These are phyloP conservation scores for Aythya baeri DNA, from an alignment of 2,113 vertebrate genomes.

Conservation along the genomic window DNA sequence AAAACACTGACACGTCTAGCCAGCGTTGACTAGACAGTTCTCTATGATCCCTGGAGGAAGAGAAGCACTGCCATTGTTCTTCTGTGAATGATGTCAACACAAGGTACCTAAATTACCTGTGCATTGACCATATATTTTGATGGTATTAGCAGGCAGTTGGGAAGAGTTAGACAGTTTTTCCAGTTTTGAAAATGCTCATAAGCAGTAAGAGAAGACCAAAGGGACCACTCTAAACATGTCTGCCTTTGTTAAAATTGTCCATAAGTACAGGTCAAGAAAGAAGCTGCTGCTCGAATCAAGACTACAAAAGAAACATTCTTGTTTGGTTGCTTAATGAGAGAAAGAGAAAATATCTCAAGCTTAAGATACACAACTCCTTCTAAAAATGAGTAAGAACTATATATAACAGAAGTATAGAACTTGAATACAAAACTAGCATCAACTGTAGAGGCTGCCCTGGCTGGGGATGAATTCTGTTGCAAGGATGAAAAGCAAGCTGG, in stretches of 20 bases:
- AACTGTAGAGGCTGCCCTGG: not conserved
- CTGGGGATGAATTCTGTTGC: not conserved
- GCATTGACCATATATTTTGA: not conserved
- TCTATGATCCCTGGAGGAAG: not conserved
- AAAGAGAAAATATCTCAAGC: not conserved
- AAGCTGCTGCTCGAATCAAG: not conserved
- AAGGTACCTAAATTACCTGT: not conserved
- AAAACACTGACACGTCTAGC: not conserved
- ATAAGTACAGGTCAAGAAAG: not conserved
- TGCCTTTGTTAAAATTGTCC: not conserved
- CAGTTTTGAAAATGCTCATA: not conserved
- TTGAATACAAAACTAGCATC: not conserved
- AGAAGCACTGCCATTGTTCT: not conserved
- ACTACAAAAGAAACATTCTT: not conserved
- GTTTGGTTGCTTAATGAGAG: not conserved
- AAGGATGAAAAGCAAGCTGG: not conserved
- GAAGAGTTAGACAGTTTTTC: not conserved
- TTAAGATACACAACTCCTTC: not conserved
- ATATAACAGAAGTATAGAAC: not conserved
- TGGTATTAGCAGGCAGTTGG: not conserved
- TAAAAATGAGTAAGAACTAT: not conserved
- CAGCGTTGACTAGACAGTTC: not conserved
- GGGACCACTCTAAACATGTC: not conserved
- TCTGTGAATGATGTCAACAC: not conserved
- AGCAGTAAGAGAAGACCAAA: not conserved